Evolutionary conservation across 2,113 vertebrate genomes (phyloP), one percentile per base, ranked within the genome.

Genomic region (Limanda limanda): DNA sequence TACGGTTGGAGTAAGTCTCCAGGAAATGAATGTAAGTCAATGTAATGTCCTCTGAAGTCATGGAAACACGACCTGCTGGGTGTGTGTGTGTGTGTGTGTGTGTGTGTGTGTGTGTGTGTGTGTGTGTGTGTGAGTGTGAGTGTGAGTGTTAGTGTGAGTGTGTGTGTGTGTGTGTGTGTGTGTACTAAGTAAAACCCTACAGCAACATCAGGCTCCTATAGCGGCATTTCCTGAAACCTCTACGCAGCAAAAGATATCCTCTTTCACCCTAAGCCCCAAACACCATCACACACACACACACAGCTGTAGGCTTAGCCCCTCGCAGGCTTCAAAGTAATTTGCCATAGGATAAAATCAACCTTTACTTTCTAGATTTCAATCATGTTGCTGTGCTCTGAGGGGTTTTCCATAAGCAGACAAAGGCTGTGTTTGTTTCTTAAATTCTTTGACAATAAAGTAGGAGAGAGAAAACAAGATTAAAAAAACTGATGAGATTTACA

Each of bases 191-290:
- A 63, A 72, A 65, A 84, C 63, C 76, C 79, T 81, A 58, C 71
- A 83, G 83, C 79, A 81, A 89, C 86, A 87, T 84, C 71, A 45
- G 84, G 68, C 68, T 88, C 79, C 84, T 87, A 82, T 88, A 82
- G 82, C 20, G 68, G 86, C 83, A 90, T 88, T 90, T 91, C 84
- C 88, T 89, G 82, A 88, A 78, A 79, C 47, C 42, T 79, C 52
- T 67, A 57, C 4, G n/a, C 71, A 82, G 79, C 64, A 81, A 55
- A 74, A 78, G 76, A 88, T 90, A 91, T 91, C 86, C 79, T 74
- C 76, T 87, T 87, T 86, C 85, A 79, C 69, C 55, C 74, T 47
- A 59, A 78, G 68, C 42, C 73, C 72, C 63, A 83, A 62, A 64
- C 79, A 72, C 42, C 68, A 51, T 42, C 24, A 66, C 47, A 68